phyloP scores from a whole-genome alignment of 2,797 vertebrate genomes.

The Psittacula derbiana region DNA sequence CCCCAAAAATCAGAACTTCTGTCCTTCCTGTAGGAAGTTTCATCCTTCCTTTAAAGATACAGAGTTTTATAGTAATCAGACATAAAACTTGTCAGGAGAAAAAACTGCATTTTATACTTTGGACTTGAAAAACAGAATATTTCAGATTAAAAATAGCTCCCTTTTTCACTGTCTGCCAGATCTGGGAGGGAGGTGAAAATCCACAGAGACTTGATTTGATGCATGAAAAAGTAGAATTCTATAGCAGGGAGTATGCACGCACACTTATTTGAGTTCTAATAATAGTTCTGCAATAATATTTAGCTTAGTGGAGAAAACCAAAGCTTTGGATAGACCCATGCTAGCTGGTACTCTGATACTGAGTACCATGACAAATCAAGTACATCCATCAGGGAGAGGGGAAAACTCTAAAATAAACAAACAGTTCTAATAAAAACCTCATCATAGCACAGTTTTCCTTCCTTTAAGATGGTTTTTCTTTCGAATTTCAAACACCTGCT shows the following conservation, averaged over 20 bases:
- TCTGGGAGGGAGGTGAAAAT: constrained; percentile 48
- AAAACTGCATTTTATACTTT: constrained; percentile 28
- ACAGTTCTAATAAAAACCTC: not conserved
- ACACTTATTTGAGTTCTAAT: constrained; percentile 35
- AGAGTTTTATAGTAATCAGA: not conserved
- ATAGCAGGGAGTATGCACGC: not conserved
- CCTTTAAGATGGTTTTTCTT: not conserved
- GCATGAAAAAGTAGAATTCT: constrained; percentile 20
- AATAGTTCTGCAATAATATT: constrained; percentile 30
- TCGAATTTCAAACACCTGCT: not conserved
- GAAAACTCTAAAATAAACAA: not conserved
- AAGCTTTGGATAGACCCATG: not conserved
- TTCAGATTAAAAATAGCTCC: constrained; percentile 59
- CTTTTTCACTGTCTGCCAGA: constrained; percentile 56
- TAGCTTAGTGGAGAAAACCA: not conserved
- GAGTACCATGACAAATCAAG: not conserved
- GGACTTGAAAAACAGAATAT: constrained; percentile 29
- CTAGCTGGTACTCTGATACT: not conserved
- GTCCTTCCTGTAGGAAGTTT: not conserved
- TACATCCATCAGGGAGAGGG: not conserved
- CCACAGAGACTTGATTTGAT: constrained; percentile 24
- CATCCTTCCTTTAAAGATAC: not conserved
- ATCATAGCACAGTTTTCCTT: not conserved
- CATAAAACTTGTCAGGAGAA: not conserved
- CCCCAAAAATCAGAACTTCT: not conserved